Evolutionary conservation across 2,888 invertebrate species (phyloP).

Genomic region (Tipula lateralis): DNA sequence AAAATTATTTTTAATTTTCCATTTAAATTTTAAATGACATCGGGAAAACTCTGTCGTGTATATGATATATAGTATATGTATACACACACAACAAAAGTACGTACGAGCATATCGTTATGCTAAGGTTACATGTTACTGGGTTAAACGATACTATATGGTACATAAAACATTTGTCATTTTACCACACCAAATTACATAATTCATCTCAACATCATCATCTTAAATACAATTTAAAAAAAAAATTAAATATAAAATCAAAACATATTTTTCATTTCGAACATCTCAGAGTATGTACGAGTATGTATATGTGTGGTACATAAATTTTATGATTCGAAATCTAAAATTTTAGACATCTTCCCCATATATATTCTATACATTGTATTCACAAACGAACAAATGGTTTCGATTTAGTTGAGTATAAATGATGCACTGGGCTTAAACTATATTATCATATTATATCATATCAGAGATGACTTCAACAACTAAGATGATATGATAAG

Average conservation of each 20-base stretch:
- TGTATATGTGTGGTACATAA: neutral
- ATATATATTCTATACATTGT: neutral
- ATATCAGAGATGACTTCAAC: neutral
- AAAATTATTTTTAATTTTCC: conserved; percentile 13
- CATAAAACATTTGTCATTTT: conserved; percentile 28
- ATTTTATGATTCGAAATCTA: neutral
- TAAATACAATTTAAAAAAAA: conserved; percentile 15
- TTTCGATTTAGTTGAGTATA: neutral
- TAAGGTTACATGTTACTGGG: conserved; percentile 28
- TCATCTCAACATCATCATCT: neutral
- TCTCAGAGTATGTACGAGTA: neutral
- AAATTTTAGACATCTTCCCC: neutral
- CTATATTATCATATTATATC: neutral
- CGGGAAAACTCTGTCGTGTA: too few relatives aligned
- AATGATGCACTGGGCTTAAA: neutral
- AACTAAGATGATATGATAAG: neutral
- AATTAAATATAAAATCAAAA: conserved; percentile 24
- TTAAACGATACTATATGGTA: neutral
- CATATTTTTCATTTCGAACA: neutral
- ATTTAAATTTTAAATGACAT: neutral
- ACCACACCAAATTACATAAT: conserved; percentile 24
- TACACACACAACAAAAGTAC: too few relatives aligned
- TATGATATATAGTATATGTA: neutral
- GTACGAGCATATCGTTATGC: neutral
- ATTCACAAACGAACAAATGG: too few relatives aligned